Evolutionary conservation across 2,888 invertebrate species (phyloP).

Genomic region (Caenorhabditis japonica): DNA sequence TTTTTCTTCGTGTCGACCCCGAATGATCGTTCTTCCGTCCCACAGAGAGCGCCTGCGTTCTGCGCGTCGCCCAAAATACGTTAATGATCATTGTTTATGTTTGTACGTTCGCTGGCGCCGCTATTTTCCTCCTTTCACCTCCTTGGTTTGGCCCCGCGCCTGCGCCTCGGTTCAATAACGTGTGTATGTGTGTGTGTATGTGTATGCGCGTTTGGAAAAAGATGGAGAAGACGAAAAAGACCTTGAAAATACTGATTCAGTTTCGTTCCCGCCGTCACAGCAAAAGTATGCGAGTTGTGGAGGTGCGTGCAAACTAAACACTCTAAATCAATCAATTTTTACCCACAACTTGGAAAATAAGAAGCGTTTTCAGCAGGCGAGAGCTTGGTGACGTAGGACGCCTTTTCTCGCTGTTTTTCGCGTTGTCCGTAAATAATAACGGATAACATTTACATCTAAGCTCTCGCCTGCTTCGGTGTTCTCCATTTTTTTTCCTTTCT

Average conservation of each 20-base stretch:
- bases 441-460: no score
- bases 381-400: no score
- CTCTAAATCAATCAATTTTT: constrained; percentile 10
- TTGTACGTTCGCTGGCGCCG: constrained; percentile 28
- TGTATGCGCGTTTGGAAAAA: constrained; percentile 1
- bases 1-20: no score
- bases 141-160: constrained; percentile 4
- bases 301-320: constrained; percentile 24
- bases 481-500: no score
- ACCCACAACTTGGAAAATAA: not conserved
- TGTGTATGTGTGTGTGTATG: constrained; percentile 4
- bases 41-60: not conserved
- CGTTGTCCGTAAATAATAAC: no score
- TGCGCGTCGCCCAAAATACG: constrained; percentile 20
- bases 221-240: constrained; percentile 24
- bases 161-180: constrained; percentile 20
- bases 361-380: no score
- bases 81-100: constrained; percentile 50
- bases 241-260: constrained; percentile 38
- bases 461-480: no score
- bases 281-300: no score
- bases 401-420: no score
- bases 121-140: not conserved
- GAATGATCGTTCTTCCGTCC: no score
- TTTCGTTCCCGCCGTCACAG: constrained; percentile 40